Base-by-base conservation (phyloP, 1,140 invertebrate genomes). In the Eurosta solidaginis region DNA sequence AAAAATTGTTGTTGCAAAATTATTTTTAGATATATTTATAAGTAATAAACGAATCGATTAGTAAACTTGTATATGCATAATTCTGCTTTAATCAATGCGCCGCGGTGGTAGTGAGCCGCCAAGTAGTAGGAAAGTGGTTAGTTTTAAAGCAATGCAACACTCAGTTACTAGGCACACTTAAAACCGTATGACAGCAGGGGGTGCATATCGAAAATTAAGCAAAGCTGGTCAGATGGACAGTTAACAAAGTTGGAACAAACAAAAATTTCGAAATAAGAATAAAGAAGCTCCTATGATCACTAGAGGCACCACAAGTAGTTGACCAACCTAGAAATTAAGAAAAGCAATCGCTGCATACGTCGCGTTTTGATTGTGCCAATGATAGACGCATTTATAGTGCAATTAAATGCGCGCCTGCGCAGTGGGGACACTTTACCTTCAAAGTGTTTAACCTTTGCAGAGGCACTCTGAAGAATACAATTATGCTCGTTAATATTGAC, bases 31-130 rank as follows among this genome's bases (percentile, higher is more conserved):
- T 22, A 33, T 68, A 40, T 54, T 10, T 54, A 29, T n/a, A 40
- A 9, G 33, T 33, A 10, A 29, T 40, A 63, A 68, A 68, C 59
- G 33, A 29, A 68, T 42, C 59, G 59, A 68, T 68, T 68, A 68
- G 59, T 68, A 68, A 68, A 40, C 40, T 68, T 68, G n/a, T n/a
- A 36, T 33, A 68, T n/a, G 59, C 59, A 68, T 68, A 68, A 68
- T 68, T 36, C 36, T 36, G 59, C 59, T 29, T 68, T 68, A 68
- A 68, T 68, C 59, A 68, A 68, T 9, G 59, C 59, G 33, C 59
- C 22, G n/a, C n/a, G 33, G 59, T 10, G 27, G 29, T 33, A 22
- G 22, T 52, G 47, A 17, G 12, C 20, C 7, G n/a, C 12, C n/a
- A 3, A 5, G 29, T 7, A 36, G 14, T 36, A 33, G 33, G 29